Percentiles rank a stretch among this genome's conserved stretches.
These are phyloP conservation scores for Aptenodytes forsteri DNA, from an alignment of 2,113 vertebrate species.

Conservation along the genomic window DNA sequence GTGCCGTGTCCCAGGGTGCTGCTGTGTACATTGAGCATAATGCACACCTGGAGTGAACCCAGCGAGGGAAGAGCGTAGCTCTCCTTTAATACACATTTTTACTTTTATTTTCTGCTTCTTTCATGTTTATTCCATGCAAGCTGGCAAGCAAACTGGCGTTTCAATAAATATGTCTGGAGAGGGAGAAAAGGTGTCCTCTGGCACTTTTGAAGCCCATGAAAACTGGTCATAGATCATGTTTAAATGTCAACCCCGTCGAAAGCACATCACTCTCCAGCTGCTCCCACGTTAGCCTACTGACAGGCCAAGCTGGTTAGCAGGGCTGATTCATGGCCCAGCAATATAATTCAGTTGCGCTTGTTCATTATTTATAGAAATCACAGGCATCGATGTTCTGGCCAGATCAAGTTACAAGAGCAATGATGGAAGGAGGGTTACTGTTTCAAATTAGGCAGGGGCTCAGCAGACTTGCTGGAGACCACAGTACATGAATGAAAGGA, in stretches of 20 bases:
- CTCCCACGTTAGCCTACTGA: not conserved
- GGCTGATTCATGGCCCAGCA: not conserved
- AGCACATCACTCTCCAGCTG: not conserved
- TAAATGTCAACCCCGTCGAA: not conserved
- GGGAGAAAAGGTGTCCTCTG: not conserved
- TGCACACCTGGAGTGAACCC: not conserved
- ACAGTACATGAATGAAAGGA: not conserved
- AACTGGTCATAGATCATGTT: not conserved
- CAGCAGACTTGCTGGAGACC: not conserved
- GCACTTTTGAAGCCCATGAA: not conserved
- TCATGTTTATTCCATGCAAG: not conserved
- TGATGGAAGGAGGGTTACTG: not conserved
- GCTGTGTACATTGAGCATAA: accelerated
- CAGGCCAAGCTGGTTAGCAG: not conserved
- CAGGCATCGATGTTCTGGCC: not conserved
- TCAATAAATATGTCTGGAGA: not conserved
- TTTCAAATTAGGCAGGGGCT: not conserved
- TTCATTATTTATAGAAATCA: constrained; percentile 22
- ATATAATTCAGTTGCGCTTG: not conserved
- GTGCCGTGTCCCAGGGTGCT: not conserved
- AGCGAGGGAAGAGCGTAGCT: accelerated
- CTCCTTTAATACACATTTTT: not conserved
- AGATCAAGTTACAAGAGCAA: not conserved
- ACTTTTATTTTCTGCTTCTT: not conserved
- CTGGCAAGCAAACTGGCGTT: not conserved